Percentiles rank a stretch among this genome's conserved stretches.
Evolutionary conservation across 1,140 invertebrate species (phyloP).

Genomic region (Phortica variegata): DNA sequence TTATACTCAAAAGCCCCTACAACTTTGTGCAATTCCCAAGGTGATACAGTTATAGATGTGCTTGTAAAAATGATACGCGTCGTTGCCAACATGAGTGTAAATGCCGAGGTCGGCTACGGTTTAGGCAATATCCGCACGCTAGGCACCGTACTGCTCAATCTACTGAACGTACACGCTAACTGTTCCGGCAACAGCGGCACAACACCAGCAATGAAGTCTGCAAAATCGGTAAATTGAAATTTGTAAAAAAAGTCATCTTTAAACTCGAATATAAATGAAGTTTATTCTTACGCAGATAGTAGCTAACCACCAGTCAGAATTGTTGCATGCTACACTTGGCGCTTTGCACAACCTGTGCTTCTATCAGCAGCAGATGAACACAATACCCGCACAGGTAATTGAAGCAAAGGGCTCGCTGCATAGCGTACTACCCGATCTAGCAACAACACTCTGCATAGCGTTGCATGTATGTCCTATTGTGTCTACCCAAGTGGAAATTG

Average conservation of each 20-base stretch:
- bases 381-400: conserved; percentile 9
- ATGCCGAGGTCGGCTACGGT: conserved; percentile 66
- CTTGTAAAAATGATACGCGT: conserved; percentile 64
- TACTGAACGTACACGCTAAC: conserved; percentile 20
- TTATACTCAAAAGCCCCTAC: conserved; percentile 30
- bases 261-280: no score
- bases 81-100: conserved; percentile 73
- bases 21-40: conserved; percentile 15
- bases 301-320: no score
- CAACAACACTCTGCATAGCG: conserved; percentile 27
- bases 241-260: no score
- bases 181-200: background rate
- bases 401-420: conserved; percentile 36
- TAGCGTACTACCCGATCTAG: conserved; percentile 35
- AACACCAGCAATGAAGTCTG: no score
- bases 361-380: conserved; percentile 42
- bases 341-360: conserved; percentile 55
- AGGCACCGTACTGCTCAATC: conserved; percentile 36
- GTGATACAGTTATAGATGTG: conserved; percentile 56
- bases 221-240: no score
- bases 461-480: conserved; percentile 24
- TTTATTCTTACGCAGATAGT: no score
- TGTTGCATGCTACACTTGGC: conserved; percentile 51
- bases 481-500: conserved; percentile 45
- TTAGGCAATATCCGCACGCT: conserved; percentile 56